Evolutionary conservation across 2,113 vertebrate genomes (phyloP).

Genomic region (Microtus montanus): DNA sequence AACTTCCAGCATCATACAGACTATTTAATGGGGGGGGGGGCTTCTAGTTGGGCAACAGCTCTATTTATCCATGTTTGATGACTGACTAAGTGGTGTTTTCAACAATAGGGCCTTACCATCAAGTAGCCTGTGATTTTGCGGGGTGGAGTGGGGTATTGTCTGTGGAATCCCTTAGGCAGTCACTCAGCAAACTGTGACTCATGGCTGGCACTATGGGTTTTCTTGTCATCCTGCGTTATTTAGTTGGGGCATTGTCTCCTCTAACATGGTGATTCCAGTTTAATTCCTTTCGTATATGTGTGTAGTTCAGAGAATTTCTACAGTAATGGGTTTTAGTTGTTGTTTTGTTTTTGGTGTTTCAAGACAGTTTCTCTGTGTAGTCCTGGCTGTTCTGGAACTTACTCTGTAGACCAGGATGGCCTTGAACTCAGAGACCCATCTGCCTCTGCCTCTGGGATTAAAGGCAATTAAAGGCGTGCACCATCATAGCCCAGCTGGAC

Average conservation of each 20-base stretch:
- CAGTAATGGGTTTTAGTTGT: background rate
- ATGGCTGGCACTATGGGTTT: background rate
- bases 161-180: background rate
- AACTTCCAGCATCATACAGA: background rate
- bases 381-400: background rate
- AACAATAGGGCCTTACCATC: background rate
- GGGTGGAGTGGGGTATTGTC: background rate
- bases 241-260: background rate
- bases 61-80: background rate
- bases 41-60: no score
- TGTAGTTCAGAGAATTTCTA: background rate
- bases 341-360: background rate
- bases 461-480: background rate
- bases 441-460: background rate
- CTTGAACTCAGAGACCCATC: background rate
- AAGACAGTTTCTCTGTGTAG: background rate
- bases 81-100: no score
- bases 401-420: background rate
- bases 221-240: background rate
- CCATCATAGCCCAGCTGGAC: background rate
- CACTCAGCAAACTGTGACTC: no score
- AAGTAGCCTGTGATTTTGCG: background rate
- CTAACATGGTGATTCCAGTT: background rate
- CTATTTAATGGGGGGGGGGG: no score
- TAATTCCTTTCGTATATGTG: background rate